These are phyloP conservation scores for Pteria penguin DNA, from an alignment of 2,888 invertebrate species.

Conservation along the genomic window DNA sequence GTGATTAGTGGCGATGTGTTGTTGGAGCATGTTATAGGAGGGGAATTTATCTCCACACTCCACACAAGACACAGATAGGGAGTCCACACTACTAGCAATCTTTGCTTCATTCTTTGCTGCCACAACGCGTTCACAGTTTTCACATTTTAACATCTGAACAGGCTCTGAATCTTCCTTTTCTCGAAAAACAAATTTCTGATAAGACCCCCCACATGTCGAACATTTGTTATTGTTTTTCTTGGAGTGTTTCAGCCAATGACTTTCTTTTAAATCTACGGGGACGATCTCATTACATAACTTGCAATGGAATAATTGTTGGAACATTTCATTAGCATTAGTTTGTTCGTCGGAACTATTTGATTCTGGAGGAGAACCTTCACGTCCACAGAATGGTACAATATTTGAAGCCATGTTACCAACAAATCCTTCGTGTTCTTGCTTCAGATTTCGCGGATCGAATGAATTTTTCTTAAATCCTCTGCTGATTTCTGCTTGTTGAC, in stretches of 20 bases:
- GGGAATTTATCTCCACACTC: constrained; percentile 61
- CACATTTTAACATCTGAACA: constrained; percentile 38
- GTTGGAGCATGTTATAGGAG: constrained; percentile 55
- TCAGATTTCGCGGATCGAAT: not conserved
- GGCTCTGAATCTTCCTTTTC: constrained; percentile 30
- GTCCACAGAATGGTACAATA: not conserved
- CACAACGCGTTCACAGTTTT: constrained; percentile 38
- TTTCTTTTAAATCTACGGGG: constrained; percentile 61
- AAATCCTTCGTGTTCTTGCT: not conserved
- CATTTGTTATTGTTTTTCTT: constrained; percentile 47
- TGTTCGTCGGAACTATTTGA: not conserved
- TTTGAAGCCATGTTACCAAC: not conserved
- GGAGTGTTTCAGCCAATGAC: constrained; percentile 59
- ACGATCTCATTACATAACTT: constrained; percentile 67
- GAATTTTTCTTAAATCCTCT: not conserved
- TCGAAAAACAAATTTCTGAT: constrained; percentile 31
- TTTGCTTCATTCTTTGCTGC: not conserved
- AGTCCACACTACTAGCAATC: not conserved
- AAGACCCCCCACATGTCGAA: constrained; percentile 48
- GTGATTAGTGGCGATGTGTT: constrained; percentile 58
- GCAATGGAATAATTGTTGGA: constrained; percentile 69
- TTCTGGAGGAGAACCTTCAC: not conserved
- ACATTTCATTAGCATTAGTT: constrained; percentile 43
- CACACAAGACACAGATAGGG: constrained; percentile 51
- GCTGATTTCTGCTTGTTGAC: not conserved